phyloP scores from a whole-genome alignment of 2,888 invertebrate species.

The Nymphalis polychloros region DNA sequence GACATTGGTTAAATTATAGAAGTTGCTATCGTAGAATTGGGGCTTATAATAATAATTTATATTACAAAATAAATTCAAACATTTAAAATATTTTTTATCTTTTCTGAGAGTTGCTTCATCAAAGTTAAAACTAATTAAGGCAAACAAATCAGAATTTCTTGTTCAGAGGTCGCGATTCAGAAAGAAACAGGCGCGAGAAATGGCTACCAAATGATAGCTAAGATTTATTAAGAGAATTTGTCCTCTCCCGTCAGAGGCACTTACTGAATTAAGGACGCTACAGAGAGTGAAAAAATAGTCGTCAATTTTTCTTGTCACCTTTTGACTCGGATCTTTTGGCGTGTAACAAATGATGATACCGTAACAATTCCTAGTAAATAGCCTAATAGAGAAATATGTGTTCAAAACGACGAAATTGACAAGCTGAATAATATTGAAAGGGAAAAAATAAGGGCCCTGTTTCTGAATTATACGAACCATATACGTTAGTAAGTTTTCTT shows the following conservation, averaged over 20 bases:
- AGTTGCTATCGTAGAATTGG: not conserved
- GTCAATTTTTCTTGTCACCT: conserved; percentile 41
- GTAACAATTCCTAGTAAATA: conserved; percentile 23
- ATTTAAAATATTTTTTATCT: conserved; percentile 19
- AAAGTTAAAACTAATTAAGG: conserved; percentile 35
- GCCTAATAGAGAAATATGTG: conserved; percentile 5
- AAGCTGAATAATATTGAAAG: too few relatives aligned
- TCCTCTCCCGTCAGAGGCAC: conserved; percentile 40
- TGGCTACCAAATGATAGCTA: conserved; percentile 42
- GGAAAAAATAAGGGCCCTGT: too few relatives aligned
- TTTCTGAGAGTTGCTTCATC: not conserved
- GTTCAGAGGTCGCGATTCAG: conserved; percentile 37
- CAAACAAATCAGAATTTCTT: conserved; percentile 28
- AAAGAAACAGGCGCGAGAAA: conserved; percentile 40
- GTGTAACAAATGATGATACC: conserved; percentile 34
- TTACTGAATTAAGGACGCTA: conserved; percentile 44
- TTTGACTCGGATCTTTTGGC: conserved; percentile 36
- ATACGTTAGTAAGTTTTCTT: too few relatives aligned
- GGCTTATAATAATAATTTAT: not conserved
- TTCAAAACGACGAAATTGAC: conserved; percentile 1
- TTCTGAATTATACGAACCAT: too few relatives aligned
- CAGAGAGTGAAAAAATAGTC: conserved; percentile 35
- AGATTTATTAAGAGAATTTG: conserved; percentile 48
- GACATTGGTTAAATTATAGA: not conserved
- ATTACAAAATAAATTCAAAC: not conserved